These are phyloP conservation scores for Aphis craccivora DNA, from an alignment of 1,140 invertebrate species.

Conservation along the genomic window DNA sequence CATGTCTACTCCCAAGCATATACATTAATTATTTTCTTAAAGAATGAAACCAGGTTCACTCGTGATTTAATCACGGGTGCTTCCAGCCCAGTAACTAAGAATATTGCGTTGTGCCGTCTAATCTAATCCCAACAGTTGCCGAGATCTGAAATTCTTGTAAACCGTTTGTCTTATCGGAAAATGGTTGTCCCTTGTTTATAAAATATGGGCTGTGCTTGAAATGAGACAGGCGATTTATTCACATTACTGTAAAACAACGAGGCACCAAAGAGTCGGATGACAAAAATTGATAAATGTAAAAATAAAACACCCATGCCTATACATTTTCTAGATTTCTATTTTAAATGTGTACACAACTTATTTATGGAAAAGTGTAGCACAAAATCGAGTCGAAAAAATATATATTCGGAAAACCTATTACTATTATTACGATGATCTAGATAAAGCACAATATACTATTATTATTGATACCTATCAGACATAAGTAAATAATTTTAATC, in stretches of 20 bases:
- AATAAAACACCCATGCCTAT: background rate
- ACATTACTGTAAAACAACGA: constrained; percentile 23
- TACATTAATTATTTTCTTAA: constrained; percentile 55
- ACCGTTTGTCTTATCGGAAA: constrained; percentile 53
- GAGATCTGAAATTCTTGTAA: constrained; percentile 44
- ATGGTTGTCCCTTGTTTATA: constrained; percentile 50
- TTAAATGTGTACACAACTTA: background rate
- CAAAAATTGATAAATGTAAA: constrained; percentile 39
- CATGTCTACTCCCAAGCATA: constrained; percentile 32
- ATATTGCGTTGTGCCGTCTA: constrained; percentile 37
- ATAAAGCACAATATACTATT: background rate
- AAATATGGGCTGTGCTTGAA: constrained; percentile 10
- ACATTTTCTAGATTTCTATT: background rate
- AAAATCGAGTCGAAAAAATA: background rate
- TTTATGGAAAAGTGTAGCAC: background rate
- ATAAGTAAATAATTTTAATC: background rate
- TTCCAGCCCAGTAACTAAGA: constrained; percentile 53
- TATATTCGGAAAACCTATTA: background rate
- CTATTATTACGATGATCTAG: background rate
- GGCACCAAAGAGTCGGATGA: constrained; percentile 43
- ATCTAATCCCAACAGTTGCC: constrained; percentile 50
- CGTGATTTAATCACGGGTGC: constrained; percentile 50
- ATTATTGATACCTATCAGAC: background rate
- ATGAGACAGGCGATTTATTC: constrained; percentile 44
- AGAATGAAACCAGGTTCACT: constrained; percentile 37